Evolutionary conservation across 2,113 vertebrate genomes (phyloP), one percentile per base, ranked within the genome.

Genomic region (Pelvicachromis taeniatus): DNA sequence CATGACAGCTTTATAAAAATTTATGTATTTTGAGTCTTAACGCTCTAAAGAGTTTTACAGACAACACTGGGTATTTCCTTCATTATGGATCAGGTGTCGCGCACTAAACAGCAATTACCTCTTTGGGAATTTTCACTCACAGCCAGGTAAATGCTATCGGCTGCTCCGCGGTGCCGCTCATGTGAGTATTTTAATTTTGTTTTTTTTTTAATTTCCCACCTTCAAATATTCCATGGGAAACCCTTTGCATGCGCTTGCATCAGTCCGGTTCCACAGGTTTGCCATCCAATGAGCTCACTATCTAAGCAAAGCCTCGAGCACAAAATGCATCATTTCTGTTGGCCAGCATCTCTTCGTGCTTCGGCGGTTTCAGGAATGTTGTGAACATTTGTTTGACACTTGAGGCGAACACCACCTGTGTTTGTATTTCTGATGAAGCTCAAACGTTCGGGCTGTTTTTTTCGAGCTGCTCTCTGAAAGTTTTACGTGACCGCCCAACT

Each of bases 221-320:
- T 26, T 77, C 3, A 77, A 73, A 56, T 80, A n/a, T 23, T 53
- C 12, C 33, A 2, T 50, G 58, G 58, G 65, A 23, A 82, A 33
- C 53, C 29, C 9, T 50, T 31, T 81, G 5, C 1, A 12, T 12
- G 2, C 45, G 40, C 23, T 29, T 56, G 70, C 31, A 63, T 85
- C 54, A 26, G 58, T 16, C 89, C 78, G 19, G 85, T 86, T 91
- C 53, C 7, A 5, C 81, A 54, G 77, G 87, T 88, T 86, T 82
- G 4, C 2, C 17, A 58, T 26, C 35, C 8, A 4, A 5, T 21
- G 58, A 63, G 17, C 26, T 77, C 12, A 58, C 8, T 65, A 55
- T 59, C 12, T 68, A 21, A 79, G 19, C 26, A 77, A 45, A 38
- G 65, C 82, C 53, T 70, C 2, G 2, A 53, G 53, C 5, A 2